Percentiles rank a stretch among this genome's conserved stretches.
These are phyloP conservation scores for Xerus rutilus DNA, from an alignment of 2,797 vertebrate genomes.

Conservation along the genomic window DNA sequence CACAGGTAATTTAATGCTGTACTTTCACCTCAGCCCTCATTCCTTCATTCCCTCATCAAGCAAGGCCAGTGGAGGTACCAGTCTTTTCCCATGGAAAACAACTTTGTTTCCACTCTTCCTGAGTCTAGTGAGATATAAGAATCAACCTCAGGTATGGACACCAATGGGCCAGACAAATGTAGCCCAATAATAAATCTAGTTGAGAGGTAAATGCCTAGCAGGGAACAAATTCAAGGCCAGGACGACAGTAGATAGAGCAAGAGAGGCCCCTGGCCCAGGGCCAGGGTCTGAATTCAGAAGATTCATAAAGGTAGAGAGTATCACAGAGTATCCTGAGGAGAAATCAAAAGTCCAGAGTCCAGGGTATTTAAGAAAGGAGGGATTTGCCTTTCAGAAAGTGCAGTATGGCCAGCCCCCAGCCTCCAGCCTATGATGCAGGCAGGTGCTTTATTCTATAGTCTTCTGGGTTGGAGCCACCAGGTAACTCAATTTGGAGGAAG, in stretches of 20 bases:
- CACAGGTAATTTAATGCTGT: not conserved
- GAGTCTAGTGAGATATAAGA: constrained; percentile 1
- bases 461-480: not conserved
- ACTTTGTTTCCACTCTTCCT: not conserved
- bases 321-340: not conserved
- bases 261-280: not conserved
- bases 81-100: not conserved
- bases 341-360: constrained; percentile 13
- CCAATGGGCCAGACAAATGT: not conserved
- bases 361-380: not conserved
- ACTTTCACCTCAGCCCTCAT: not conserved
- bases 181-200: not conserved
- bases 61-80: not conserved
- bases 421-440: not conserved
- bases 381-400: not conserved
- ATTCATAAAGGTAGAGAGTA: not conserved
- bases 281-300: not conserved
- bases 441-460: not conserved
- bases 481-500: not conserved
- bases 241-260: not conserved
- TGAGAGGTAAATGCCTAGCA: not conserved
- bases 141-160: not conserved
- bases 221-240: not conserved
- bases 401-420: not conserved
- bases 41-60: not conserved